Base-by-base conservation (phyloP, 2,888 invertebrate species). In the Alsophila aescularia region DNA sequence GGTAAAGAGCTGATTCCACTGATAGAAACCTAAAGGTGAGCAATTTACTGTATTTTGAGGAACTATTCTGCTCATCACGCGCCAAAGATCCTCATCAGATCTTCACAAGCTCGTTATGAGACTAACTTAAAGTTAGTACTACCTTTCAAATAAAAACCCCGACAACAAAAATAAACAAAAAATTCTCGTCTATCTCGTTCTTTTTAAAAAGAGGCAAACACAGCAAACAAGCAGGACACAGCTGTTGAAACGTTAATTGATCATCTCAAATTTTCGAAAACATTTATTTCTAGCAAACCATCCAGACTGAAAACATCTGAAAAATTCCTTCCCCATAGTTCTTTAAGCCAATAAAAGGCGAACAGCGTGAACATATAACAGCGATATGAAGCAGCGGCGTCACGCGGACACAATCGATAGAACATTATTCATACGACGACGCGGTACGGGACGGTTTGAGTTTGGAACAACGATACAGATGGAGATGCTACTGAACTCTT, bases 351-450 rank as follows among this genome's bases (percentile, higher is more conserved):
- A 48, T 53, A 51, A 57, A 60, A 61, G 52, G 45, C 47, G 54
- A 35, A 42, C 35, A 40, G 52, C 59, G 59, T 51, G 59, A 51
- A 53, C 45, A 52, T 50, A 55, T 37, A 54, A 54, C 49, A 47
- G 52, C 48, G 60, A 36, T 35, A 52, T 56, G 56, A 52, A 45
- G 56, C 61, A 51, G 10, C 49, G 35, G 55, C 44, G 50, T 48
- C 51, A 48, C 52, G 41, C 41, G 55, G 57, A 57, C 64, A 52
- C 60, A 64, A 65, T 65, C 65, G 65, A 65, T 65, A 60, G 18
- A 18, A 52, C 65, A 65, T 65, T 65, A 65, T 62, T 65, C 65
- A 65, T 62, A 56, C 47, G 52, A 51, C 52, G 55, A 27, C 62
- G 52, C 49, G 44, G 18, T 47, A 52, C 36, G 35, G 49, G 49